Percentiles rank a stretch among this genome's conserved stretches.
phyloP scores from a whole-genome alignment of 2,797 vertebrate genomes.

The Sardinella longiceps region DNA sequence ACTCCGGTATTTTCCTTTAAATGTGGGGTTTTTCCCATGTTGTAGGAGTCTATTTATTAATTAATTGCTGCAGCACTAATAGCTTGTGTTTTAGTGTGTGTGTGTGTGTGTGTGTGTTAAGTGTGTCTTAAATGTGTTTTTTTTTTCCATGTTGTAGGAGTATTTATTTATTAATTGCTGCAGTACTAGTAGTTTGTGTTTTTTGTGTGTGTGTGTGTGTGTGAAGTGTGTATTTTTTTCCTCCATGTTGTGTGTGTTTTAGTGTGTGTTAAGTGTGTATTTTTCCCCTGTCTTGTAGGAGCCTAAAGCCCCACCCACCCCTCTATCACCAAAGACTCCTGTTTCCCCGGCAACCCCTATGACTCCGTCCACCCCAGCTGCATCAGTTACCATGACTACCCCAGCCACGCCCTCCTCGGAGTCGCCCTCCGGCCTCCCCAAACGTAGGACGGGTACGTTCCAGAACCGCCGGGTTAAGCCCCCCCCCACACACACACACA shows the following conservation, averaged over 20 bases:
- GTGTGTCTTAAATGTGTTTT: too few relatives aligned
- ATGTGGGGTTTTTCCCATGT: too few relatives aligned
- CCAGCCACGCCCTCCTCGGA: conserved; percentile 61
- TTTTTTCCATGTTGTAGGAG: too few relatives aligned
- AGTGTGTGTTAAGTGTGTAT: not conserved
- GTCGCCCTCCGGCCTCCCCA: conserved; percentile 73
- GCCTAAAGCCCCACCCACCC: conserved; percentile 56
- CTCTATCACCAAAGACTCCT: conserved; percentile 41
- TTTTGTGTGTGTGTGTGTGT: not conserved
- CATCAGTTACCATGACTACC: conserved; percentile 37
- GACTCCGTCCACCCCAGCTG: conserved; percentile 54
- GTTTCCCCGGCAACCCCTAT: conserved; percentile 42
- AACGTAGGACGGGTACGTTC: conserved; percentile 82
- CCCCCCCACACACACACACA: too few relatives aligned
- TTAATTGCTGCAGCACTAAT: too few relatives aligned
- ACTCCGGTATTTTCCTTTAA: too few relatives aligned
- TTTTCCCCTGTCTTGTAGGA: conserved; percentile 34
- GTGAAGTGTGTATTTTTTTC: not conserved
- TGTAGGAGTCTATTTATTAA: too few relatives aligned
- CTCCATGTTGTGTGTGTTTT: not conserved
- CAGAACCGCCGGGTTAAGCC: too few relatives aligned
- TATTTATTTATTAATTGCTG: too few relatives aligned
- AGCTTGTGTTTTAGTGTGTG: too few relatives aligned
- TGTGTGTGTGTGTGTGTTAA: too few relatives aligned
- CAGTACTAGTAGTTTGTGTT: not conserved